Evolutionary conservation across 1,140 invertebrate species (phyloP), one percentile per base, ranked within the genome.

Genomic region (Drosophila chauvacae): DNA sequence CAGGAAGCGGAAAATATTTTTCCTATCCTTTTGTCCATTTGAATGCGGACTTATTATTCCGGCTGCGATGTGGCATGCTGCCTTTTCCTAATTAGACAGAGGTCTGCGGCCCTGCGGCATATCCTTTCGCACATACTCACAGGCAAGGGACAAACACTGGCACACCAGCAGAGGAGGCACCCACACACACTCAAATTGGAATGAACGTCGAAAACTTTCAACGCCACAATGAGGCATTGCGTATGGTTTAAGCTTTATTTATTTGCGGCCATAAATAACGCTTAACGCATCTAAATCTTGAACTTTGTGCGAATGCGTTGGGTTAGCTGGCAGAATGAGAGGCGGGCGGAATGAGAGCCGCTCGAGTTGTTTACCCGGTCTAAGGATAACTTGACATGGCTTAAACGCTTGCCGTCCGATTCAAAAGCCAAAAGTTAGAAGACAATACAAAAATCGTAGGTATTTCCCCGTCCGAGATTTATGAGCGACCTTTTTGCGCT

Each of bases 201-300:
- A 86, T 86, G 85, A 86, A 87, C 74, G 83, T 86, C 83, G 79
- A 81, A 90, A 90, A 90, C 81, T 90, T 90, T 90, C 85, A 88
- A 90, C 85, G 78, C 85, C 85, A 78, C 74, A 90, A 90, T 90
- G 85, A 90, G 86, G 81, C 86, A 90, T 90, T 90, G 86, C 81
- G 86, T 90, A 84, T 90, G 85, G 86, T 90, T 85, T 90, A 90
- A 90, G 85, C 85, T 69, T 90, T 90, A 90, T 90, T 90, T 90
- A 90, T 90, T 90, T 90, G 85, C 75, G 85, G 85, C 85, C 86
- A 90, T 90, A 90, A 90, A 90, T 90, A 90, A 90, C 85, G 85
- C 85, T 90, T 90, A 90, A 90, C 85, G 85, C 86, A 90, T 90
- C 85, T 90, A 90, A 90, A 90, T 90, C 85, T 90, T 90, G 74